Percentiles rank a stretch among this genome's conserved stretches.
Evolutionary conservation across 2,888 invertebrate species (phyloP).

Genomic region (Deilephila elpenor): DNA sequence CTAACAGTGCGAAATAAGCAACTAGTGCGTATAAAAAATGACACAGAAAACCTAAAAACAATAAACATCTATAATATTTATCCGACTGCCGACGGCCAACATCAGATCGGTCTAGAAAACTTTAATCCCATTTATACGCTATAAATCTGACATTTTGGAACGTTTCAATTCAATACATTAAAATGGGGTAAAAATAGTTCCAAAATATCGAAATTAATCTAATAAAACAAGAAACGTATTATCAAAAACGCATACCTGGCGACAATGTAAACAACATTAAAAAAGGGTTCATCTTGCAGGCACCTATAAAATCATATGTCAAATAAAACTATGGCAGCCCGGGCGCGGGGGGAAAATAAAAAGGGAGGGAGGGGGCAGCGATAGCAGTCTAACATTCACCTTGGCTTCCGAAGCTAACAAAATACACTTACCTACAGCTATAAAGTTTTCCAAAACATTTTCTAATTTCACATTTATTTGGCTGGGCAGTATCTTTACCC

Average conservation of each 20-base stretch:
- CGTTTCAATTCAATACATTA: neutral
- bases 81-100: constrained; percentile 25
- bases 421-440: constrained; percentile 83
- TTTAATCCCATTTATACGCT: neutral
- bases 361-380: constrained; percentile 77
- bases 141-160: constrained; percentile 20
- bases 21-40: constrained; percentile 32
- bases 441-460: constrained; percentile 70
- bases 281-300: constrained; percentile 82
- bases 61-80: constrained; percentile 37
- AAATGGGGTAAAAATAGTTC: constrained; percentile 41
- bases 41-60: constrained; percentile 34
- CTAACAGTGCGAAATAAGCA: neutral
- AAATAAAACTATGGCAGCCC: constrained; percentile 81
- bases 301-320: constrained; percentile 82
- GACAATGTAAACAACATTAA: constrained; percentile 85
- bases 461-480: constrained; percentile 70
- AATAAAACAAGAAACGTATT: constrained; percentile 64
- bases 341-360: constrained; percentile 77
- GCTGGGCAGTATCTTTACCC: constrained; percentile 77
- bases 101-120: neutral
- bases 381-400: constrained; percentile 84
- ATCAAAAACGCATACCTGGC: constrained; percentile 83
- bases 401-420: constrained; percentile 84
- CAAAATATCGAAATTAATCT: constrained; percentile 54